Base-by-base conservation (phyloP, 1,140 invertebrate genomes). In the Piezodorus guildinii region DNA sequence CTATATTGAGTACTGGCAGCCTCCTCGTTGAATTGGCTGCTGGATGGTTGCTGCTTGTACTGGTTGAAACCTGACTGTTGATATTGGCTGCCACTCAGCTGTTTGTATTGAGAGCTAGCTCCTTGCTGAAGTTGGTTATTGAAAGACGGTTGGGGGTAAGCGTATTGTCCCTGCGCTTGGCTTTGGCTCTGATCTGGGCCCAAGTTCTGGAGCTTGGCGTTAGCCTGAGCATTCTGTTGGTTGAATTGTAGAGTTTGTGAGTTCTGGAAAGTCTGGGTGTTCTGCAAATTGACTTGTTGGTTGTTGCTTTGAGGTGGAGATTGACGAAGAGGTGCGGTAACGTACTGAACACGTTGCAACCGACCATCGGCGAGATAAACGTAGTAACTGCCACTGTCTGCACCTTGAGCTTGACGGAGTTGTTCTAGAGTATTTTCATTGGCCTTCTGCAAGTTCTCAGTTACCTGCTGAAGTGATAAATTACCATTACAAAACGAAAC, bases 341-440 rank as follows among this genome's bases (percentile, higher is more conserved):
- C 60, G 71, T 77, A 78, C 62, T 75, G 72, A 34, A 79, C 77
- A 62, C 71, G 75, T 76, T 88, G 86, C 69, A 83, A 83, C 66
- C 85, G 83, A 62, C 87, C 86, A 74, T 89, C 86, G 66, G 86
- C 86, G 56, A 88, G 74, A 3, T 87, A 75, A 0, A 88, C 86
- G 70, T 82, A 85, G 73, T 87, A 88, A 61, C 81, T 76, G 56
- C 86, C 87, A 14, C 71, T 75, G 70, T 54, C 75, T 71, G 54
- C 69, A 73, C 62, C 65, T 14, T 56, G 43, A 14, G 58, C 30
- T 34, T 66, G 54, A 51, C 62, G 54, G 17, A 63, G 46, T 25
- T 64, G 16, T 17, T 56, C 56, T 58, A 23, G 8, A n/a, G 25
- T 58, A 6, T n/a, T 23, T 34, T 25, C 23, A 27, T 15, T 34